Percentiles rank a stretch among this genome's conserved stretches.
phyloP scores from a whole-genome alignment of 37 sponge, comb jelly and placozoan genomes.

The Haliclona indistincta region DNA sequence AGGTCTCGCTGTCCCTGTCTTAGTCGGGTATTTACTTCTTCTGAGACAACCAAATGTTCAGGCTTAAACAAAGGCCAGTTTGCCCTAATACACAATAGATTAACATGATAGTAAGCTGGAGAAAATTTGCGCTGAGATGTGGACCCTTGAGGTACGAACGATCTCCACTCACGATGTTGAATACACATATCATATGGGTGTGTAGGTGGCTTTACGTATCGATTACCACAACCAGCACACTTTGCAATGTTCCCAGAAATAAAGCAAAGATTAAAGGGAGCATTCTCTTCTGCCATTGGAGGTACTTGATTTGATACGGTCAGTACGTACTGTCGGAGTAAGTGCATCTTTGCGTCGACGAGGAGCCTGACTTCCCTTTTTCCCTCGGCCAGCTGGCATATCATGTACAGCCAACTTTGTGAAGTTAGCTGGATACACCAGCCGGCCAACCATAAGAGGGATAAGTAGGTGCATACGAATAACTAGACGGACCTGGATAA shows the following conservation, averaged over 20 bases:
- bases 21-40: too few species aligned
- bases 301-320: too few species aligned
- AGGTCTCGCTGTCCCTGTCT: too few species aligned
- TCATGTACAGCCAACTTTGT: background rate
- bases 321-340: too few species aligned
- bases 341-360: constrained; percentile 5
- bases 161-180: constrained; percentile 7
- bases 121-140: background rate
- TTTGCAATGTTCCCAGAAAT: constrained; percentile 1
- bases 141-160: background rate
- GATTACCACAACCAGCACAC: background rate
- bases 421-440: too few species aligned
- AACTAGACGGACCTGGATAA: too few species aligned
- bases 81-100: background rate
- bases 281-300: too few species aligned
- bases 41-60: background rate
- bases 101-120: background rate
- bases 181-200: background rate
- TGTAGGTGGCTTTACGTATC: background rate
- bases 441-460: too few species aligned
- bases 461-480: too few species aligned
- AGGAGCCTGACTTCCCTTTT: constrained; percentile 8
- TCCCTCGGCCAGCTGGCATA: constrained; percentile 9
- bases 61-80: background rate
- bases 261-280: background rate